Base-by-base conservation (phyloP, 2,113 vertebrate species). In the Nycticryphes semicollaris region DNA sequence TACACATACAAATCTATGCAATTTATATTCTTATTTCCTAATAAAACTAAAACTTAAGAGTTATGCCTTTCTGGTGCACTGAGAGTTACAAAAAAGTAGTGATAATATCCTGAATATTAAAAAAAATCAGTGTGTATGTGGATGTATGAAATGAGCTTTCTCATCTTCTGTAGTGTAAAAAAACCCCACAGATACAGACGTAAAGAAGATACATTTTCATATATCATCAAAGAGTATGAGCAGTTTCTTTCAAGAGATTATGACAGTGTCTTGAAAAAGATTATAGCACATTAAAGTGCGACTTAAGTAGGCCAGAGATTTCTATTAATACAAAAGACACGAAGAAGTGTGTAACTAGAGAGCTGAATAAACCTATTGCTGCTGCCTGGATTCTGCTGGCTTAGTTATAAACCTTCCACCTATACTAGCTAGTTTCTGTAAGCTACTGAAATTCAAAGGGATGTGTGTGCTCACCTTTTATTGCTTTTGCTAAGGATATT, bases 281-380 rank as follows among this genome's bases (percentile, higher is more conserved):
- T 94, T 92, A 53, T 79, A 85, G 50, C 48, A 59, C 87, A 86
- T 97, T 96, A 91, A 87, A 95, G 64, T 89, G 87, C 54, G 70
- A 53, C 68, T 94, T 95, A 97, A 97, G 90, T 93, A 95, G 96
- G 94, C 33, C 92, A 96, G 25, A 82, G 89, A 84, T 87, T 97
- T 67, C 90, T 91, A 67, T 92, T 77, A 63, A 56, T 90, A 97
- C 72, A 95, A 94, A 96, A 91, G 78, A 91, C 27, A 77, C 90
- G 84, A 89, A 59, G 70, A 88, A 74, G 8, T 60, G 3, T 90
- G 6, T 88, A 73, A 89, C 78, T 92, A 54, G 50, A 78, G 72
- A 93, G 47, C 81, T 91, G 81, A 96, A 94, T 95, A 94, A 96
- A 92, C 78, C 63, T 84, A 66, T 86, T 92, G 91, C 90, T 90